Evolutionary conservation across 37 sponge, comb jelly and placozoan species (phyloP).

Genomic region (Crambe crambe): DNA sequence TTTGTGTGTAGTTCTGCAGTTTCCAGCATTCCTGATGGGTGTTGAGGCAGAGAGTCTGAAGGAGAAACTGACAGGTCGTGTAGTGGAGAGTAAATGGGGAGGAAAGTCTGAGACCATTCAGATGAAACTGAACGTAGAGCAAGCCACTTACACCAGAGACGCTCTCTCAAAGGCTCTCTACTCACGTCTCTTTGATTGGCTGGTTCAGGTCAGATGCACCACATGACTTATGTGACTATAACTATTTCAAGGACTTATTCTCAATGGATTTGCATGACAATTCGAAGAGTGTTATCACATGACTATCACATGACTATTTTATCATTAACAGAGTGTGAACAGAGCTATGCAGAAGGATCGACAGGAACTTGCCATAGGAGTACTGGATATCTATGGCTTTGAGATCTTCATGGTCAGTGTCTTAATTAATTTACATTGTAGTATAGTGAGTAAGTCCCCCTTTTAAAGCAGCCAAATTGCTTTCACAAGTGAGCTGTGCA

Average conservation of each 20-base stretch:
- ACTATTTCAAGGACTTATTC: background rate
- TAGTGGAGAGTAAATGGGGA: constrained; percentile 98
- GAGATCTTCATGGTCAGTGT: constrained; percentile 90
- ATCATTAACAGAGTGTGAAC: constrained; percentile 72
- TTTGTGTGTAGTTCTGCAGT: constrained; percentile 95
- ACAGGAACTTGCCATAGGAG: constrained; percentile 80
- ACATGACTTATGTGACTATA: background rate
- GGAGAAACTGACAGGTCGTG: constrained; percentile 88
- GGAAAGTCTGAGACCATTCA: constrained; percentile 85
- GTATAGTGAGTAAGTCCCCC: background rate
- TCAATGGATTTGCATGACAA: background rate
- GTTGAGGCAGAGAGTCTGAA: constrained; percentile 76
- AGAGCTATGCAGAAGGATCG: constrained; percentile 85
- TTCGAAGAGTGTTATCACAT: background rate
- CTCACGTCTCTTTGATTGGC: constrained; percentile 91
- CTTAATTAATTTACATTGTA: no score
- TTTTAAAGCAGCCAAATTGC: background rate
- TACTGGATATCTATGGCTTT: constrained; percentile 97
- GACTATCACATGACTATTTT: background rate
- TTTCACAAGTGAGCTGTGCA: background rate
- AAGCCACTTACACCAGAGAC: constrained; percentile 90
- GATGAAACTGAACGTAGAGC: constrained; percentile 93
- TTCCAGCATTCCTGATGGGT: constrained; percentile 90
- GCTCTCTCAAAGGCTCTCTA: constrained; percentile 97
- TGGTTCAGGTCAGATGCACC: constrained; percentile 71